Evolutionary conservation across 2,797 vertebrate genomes (phyloP), one percentile per base, ranked within the genome.

Genomic region (Cottoperca gobio): DNA sequence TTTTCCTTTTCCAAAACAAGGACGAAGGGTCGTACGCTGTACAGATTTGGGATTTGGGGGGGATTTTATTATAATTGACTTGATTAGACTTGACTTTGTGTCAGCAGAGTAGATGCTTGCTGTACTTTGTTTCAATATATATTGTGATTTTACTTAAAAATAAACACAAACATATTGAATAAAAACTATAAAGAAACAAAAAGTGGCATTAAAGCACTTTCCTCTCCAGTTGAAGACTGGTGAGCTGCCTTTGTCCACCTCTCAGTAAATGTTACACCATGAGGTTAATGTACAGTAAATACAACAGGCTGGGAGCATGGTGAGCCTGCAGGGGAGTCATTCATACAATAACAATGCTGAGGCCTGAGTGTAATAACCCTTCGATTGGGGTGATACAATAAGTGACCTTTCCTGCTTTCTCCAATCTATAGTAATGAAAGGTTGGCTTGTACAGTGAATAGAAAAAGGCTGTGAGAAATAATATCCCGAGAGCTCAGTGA

Each of bases 381-480:
- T 82, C 21, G 17, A 52, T 65, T 14, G 53, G 3, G 26, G 58
- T 77, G 72, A 67, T 33, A 73, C 62, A 54, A 28, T 64, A 49
- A 24, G 39, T 75, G 80, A 91, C 86, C 86, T 87, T 79, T 78
- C 33, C 61, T 78, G 33, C 71, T 71, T 66, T 62, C n/a, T 62
- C 70, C 64, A 31, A 50, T 73, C 61, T 43, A 40, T 17, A 73
- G 59, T 59, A 78, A 74, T 76, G 52, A 78, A 81, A 80, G 43
- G 24, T 42, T 48, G 48, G 40, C 37, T 73, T 6, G 43, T 46
- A 24, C 23, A 40, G 50, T 21, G 40, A 74, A 59, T 59, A 55
- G 19, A 63, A 77, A 43, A 49, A 59, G 11, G 66, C 64, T 39
- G 42, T 0, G 4, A 46, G 28, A 55, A 70, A 75, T 76, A 65